Conservation (phyloP, 2,888 invertebrate species). For the Hypolimnas misippus region DNA sequence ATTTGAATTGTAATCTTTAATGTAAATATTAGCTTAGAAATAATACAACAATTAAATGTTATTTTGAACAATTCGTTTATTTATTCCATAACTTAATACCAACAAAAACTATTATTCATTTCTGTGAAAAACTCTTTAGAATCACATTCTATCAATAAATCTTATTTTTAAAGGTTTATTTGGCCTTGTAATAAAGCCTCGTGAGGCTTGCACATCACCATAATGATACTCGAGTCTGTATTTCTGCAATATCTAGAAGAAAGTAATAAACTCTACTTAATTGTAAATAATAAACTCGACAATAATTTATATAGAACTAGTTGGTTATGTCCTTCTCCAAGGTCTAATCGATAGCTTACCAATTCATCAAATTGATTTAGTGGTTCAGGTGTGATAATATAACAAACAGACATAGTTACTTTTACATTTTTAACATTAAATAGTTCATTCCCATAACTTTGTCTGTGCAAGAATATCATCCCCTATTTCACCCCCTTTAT, state of each 20-base stretch:
- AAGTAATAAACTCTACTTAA: too few species aligned
- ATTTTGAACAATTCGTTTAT: slow-evolving; percentile 8
- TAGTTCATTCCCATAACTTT: too few species aligned
- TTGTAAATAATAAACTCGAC: too few species aligned
- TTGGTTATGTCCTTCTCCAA: too few species aligned
- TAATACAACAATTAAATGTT: slow-evolving; percentile 9
- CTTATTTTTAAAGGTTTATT: slow-evolving; percentile 85
- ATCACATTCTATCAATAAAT: slow-evolving; percentile 83
- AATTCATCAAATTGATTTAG: too few species aligned
- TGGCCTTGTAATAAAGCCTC: slow-evolving; percentile 84
- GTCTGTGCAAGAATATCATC: too few species aligned
- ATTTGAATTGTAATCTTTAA: background rate
- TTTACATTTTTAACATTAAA: too few species aligned
- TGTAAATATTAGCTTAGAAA: slow-evolving; percentile 19
- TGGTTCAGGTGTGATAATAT: too few species aligned
- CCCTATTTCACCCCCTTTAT: too few species aligned
- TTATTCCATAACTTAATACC: slow-evolving; percentile 21
- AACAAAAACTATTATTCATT: slow-evolving; percentile 2
- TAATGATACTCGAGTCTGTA: slow-evolving; percentile 87
- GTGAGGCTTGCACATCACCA: slow-evolving; percentile 84
- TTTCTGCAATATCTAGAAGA: slow-evolving; percentile 81
- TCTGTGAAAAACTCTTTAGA: slow-evolving; percentile 15
- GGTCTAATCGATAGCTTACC: too few species aligned
- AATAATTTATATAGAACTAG: too few species aligned
- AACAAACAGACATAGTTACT: too few species aligned